A percentile compares a stretch with the other conserved stretches of the same genome.
Conservation (phyloP, 1,140 invertebrate species). For the Centruroides sculpturatus region DNA sequence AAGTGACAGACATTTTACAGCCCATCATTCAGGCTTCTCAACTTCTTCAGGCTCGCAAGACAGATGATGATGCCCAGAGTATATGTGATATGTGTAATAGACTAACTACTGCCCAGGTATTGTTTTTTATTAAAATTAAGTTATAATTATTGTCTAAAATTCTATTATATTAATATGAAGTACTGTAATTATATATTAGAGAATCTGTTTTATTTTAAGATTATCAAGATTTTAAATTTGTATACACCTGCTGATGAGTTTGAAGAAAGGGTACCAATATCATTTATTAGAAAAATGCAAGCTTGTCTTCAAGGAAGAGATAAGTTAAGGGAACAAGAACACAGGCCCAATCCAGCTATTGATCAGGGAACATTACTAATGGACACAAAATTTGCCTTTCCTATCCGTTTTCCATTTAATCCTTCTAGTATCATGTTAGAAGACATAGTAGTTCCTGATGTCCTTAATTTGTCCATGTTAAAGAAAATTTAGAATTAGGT, state of each 20-base stretch:
- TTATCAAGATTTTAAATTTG: slow-evolving; percentile 64
- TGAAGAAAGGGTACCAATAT: slow-evolving; percentile 63
- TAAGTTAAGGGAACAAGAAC: neutral
- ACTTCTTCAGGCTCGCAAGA: slow-evolving; percentile 73
- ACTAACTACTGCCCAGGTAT: slow-evolving; percentile 66
- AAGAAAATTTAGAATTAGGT: slow-evolving; percentile 39
- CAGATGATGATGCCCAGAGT: slow-evolving; percentile 71
- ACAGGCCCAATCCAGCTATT: too few relatives aligned
- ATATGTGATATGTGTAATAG: slow-evolving; percentile 86
- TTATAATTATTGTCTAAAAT: too few relatives aligned
- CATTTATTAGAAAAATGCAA: slow-evolving; percentile 76
- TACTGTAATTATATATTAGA: too few relatives aligned
- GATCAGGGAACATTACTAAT: slow-evolving; percentile 50
- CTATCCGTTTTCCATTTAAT: slow-evolving; percentile 74
- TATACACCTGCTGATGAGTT: slow-evolving; percentile 82
- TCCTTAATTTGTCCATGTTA: slow-evolving; percentile 44
- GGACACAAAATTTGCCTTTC: slow-evolving; percentile 72
- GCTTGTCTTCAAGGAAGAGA: slow-evolving; percentile 12
- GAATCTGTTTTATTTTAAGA: slow-evolving; percentile 27
- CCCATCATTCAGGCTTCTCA: slow-evolving; percentile 93
- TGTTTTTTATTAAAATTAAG: too few relatives aligned
- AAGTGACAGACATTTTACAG: slow-evolving; percentile 53
- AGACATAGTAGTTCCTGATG: slow-evolving; percentile 69
- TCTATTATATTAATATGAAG: too few relatives aligned
- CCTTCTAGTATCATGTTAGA: slow-evolving; percentile 77